Evolutionary conservation across 2,113 vertebrate genomes (phyloP).

Genomic region (Halichoerus grypus): DNA sequence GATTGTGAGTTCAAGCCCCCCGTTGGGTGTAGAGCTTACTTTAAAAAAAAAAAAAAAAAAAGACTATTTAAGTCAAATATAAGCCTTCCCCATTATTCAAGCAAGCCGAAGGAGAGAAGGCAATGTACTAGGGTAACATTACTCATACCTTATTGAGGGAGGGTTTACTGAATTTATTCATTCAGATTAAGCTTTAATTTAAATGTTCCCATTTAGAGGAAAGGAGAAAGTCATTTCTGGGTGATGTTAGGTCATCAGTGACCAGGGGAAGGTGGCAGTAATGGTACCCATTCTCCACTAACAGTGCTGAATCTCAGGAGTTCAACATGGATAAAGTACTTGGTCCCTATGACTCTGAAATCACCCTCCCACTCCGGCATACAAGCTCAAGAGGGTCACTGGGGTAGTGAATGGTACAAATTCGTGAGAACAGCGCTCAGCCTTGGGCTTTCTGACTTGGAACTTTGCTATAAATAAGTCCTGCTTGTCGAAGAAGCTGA

Average conservation of each 20-base stretch:
- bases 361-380: background rate
- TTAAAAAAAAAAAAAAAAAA: background rate
- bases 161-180: background rate
- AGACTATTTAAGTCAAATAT: background rate
- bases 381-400: background rate
- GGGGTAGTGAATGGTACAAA: background rate
- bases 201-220: slow-evolving; percentile 31
- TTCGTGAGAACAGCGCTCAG: background rate
- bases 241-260: background rate
- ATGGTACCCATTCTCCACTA: background rate
- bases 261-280: background rate
- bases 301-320: background rate
- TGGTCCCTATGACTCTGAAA: background rate
- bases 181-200: background rate
- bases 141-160: background rate
- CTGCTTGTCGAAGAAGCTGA: background rate
- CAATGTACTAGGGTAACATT: background rate
- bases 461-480: background rate
- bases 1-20: background rate
- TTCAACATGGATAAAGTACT: background rate
- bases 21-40: background rate
- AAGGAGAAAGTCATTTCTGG: background rate
- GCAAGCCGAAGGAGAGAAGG: slow-evolving; percentile 16
- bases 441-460: background rate
- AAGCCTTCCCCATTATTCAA: background rate